Base-by-base conservation (phyloP, 2,113 vertebrate genomes). In the Platichthys flesus region DNA sequence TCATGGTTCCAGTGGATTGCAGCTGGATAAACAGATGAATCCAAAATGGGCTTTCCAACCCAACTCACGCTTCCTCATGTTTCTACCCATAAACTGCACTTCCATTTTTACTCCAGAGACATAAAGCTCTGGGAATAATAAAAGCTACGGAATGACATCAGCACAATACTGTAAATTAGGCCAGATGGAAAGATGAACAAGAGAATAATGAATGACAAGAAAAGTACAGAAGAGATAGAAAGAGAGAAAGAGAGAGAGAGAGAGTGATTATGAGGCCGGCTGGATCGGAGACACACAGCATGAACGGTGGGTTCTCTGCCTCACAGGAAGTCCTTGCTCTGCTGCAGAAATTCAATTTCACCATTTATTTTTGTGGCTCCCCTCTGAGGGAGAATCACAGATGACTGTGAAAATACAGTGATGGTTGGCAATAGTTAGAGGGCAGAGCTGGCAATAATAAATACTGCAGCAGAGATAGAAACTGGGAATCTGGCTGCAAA, bases 321-420 rank as follows among this genome's bases (percentile, higher is more conserved):
- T 84, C 45, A 9, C 45, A 78, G 71, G 63, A 71, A 42, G 76
- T 65, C 71, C 67, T 75, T 71, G 79, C 67, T 79, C 81, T 76
- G 67, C 75, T 85, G 73, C 73, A 82, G 56, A 55, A 72, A 83
- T 85, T 85, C 37, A 76, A 69, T 86, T 87, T 83, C 76, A 82
- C 62, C 65, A 9, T 40, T 40, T 40, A 10, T 12, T 40, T 40
- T 79, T 78, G 74, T 57, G 64, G 47, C 60, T 81, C 58, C 70
- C 70, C 51, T 67, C 15, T 8, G 54, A 77, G 31, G 65, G 45
- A 57, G 47, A 72, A 52, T 52, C 16, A 9, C 28, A 79, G 64
- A 81, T 45, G 52, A 45, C 78, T 54, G 57, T 52, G 40, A 81
- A 51, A 83, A 82, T n/a, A 79, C 60, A 66, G 13, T 23, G 49